Percentiles rank a stretch among this genome's conserved stretches.
Evolutionary conservation across 2,888 invertebrate genomes (phyloP).

Genomic region (Idaea dimidiata): DNA sequence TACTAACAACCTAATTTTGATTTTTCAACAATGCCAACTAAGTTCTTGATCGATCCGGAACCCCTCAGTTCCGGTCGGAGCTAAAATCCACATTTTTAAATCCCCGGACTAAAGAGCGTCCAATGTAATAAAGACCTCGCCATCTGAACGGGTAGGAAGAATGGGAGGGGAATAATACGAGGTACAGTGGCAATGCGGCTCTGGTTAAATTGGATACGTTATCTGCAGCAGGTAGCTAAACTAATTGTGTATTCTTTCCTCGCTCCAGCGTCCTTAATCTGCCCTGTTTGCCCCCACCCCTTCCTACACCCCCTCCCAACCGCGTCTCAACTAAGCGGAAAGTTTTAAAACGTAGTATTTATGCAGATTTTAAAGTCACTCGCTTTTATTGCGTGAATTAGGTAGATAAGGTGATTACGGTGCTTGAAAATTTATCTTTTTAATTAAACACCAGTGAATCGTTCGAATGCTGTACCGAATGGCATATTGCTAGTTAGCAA

Average conservation of each 20-base stretch:
- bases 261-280: slow-evolving; percentile 77
- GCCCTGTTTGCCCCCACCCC: slow-evolving; percentile 59
- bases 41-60: slow-evolving; percentile 68
- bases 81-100: slow-evolving; percentile 72
- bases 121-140: slow-evolving; percentile 47
- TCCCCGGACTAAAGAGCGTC: slow-evolving; percentile 61
- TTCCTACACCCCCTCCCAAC: slow-evolving; percentile 41
- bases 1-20: slow-evolving; percentile 75
- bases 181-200: slow-evolving; percentile 44
- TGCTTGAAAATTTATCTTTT: slow-evolving; percentile 34
- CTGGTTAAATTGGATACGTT: slow-evolving; percentile 63
- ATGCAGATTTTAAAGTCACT: slow-evolving; percentile 59
- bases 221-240: slow-evolving; percentile 76
- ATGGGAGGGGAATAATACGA: slow-evolving; percentile 27
- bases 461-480: slow-evolving; percentile 7
- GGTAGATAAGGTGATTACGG: slow-evolving; percentile 48
- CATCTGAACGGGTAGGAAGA: slow-evolving; percentile 37
- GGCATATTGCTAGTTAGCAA: slow-evolving; percentile 2
- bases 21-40: slow-evolving; percentile 73
- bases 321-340: slow-evolving; percentile 73
- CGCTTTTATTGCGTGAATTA: slow-evolving; percentile 54
- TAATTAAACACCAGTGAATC: slow-evolving; percentile 35
- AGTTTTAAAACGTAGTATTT: slow-evolving; percentile 69
- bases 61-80: slow-evolving; percentile 73
- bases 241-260: slow-evolving; percentile 82